A percentile compares a stretch with the other conserved stretches of the same genome.
Evolutionary conservation across 2,797 vertebrate genomes (phyloP).

Genomic region (Oryzias dopingdopingensis): DNA sequence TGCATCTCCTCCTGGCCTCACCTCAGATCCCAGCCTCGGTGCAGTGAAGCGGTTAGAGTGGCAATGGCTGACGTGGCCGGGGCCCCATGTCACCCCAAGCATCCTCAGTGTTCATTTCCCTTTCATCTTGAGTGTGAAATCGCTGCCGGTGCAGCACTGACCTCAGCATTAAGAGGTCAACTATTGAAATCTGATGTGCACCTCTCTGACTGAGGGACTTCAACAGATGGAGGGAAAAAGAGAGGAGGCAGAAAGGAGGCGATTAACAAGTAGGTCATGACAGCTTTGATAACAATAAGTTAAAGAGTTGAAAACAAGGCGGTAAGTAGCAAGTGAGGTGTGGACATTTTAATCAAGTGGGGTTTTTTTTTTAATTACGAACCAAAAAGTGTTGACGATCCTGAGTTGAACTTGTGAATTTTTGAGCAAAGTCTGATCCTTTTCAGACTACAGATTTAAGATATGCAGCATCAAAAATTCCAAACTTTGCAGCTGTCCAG

Average conservation of each 20-base stretch:
- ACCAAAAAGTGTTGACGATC: neutral
- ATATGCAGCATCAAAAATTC: slow-evolving; percentile 17
- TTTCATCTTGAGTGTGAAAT: slow-evolving; percentile 88
- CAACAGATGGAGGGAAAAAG: slow-evolving; percentile 70
- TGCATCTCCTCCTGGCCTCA: slow-evolving; percentile 40
- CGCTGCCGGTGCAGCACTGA: slow-evolving; percentile 78
- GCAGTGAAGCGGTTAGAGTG: slow-evolving; percentile 69
- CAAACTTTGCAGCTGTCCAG: slow-evolving; percentile 64
- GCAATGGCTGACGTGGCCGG: slow-evolving; percentile 66
- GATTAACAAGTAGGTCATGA: slow-evolving; percentile 40
- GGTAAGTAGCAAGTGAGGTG: neutral
- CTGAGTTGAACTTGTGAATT: too few species aligned
- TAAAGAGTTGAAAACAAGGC: slow-evolving; percentile 3
- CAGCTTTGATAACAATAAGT: slow-evolving; percentile 11
- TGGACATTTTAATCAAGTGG: neutral
- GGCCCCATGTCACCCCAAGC: slow-evolving; percentile 72
- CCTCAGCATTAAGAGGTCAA: slow-evolving; percentile 84
- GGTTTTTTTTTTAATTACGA: neutral
- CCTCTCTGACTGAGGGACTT: slow-evolving; percentile 74
- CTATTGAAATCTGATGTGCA: slow-evolving; percentile 85
- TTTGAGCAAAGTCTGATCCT: neutral
- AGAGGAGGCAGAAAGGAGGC: slow-evolving; percentile 35
- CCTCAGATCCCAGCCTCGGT: slow-evolving; percentile 46
- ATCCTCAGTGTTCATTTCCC: slow-evolving; percentile 83
- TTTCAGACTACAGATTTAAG: neutral